Base-by-base conservation (phyloP, 1,140 invertebrate species). In the Adoxophyes honmai region DNA sequence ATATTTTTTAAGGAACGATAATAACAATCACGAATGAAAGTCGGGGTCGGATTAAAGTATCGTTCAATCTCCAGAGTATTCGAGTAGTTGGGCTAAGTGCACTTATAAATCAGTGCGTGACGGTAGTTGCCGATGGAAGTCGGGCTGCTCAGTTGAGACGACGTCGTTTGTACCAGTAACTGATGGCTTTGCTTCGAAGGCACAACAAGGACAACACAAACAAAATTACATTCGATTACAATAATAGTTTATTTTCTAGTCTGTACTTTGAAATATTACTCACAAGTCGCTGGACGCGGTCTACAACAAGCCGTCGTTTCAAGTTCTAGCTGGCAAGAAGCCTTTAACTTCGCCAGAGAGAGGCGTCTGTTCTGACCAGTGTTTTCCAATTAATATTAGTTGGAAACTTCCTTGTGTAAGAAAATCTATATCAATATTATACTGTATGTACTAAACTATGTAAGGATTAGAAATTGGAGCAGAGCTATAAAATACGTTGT, bases 311-410 rank as follows among this genome's bases (percentile, higher is more conserved):
- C 18, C 21, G 42, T 33, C 42, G 7, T 48, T 48, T 48, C 42
- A 48, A 28, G 42, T 48, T 48, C 18, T 11, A 18, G 42, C 11
- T 21, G 21, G 42, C 42, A 48, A n/a, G 39, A 44, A 28, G 10
- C 21, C 16, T 11, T 6, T 7, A 48, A 48, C 18, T 48, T 48
- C 9, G 42, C n/a, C 42, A 1, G 1, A 18, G 9, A 48, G 42
- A 48, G 42, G 42, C 42, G 18, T 6, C 5, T 11, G 18, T 13
- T 0, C 42, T 28, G 42, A 4, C 42, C 6, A 48, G 42, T 48
- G 16, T 48, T 48, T 44, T 48, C 42, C 42, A 48, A 48, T 48
- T 48, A 48, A 48, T 48, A 48, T 48, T 48, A 48, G 42, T 48
- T 48, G 18, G 4, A 11, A 48, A 48, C 18, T 21, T 28, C 11